Conservation (phyloP, 2,888 invertebrate genomes). For the Papilio elwesi region DNA sequence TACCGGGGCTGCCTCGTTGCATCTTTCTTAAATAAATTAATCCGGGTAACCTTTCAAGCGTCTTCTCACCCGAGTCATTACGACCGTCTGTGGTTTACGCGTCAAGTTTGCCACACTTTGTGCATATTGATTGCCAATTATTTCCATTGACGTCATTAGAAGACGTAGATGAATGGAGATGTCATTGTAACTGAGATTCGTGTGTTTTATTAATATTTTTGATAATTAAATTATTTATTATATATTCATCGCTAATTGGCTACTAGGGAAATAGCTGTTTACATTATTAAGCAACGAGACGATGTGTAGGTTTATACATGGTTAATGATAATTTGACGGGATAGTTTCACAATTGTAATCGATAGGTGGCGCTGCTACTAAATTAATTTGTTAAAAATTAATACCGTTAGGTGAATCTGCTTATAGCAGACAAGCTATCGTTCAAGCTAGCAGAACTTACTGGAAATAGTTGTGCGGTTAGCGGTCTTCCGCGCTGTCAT, state of each 20-base stretch:
- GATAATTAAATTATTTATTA: neutral
- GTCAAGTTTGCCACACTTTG: neutral
- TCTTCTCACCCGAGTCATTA: neutral
- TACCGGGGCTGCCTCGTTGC: too few species aligned
- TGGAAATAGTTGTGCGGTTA: neutral
- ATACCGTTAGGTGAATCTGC: neutral
- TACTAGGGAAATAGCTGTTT: neutral
- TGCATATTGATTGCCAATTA: constrained; percentile 13
- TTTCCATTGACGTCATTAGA: constrained; percentile 11
- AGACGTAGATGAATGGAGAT: neutral
- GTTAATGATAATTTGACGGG: too few species aligned
- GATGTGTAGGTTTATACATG: too few species aligned
- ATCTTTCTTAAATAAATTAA: neutral
- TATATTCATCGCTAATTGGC: neutral
- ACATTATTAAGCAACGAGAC: neutral
- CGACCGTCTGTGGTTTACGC: neutral
- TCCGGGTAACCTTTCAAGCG: neutral
- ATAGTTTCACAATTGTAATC: too few species aligned
- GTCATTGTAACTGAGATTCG: constrained; percentile 3
- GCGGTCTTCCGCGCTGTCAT: neutral
- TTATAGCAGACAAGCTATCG: neutral
- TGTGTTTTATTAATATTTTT: constrained; percentile 1
- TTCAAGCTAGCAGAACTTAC: neutral
- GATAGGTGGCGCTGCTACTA: too few species aligned
- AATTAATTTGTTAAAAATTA: too few species aligned